Conservation (phyloP, 2,888 invertebrate species). For the Lasioglossum malachurum region DNA sequence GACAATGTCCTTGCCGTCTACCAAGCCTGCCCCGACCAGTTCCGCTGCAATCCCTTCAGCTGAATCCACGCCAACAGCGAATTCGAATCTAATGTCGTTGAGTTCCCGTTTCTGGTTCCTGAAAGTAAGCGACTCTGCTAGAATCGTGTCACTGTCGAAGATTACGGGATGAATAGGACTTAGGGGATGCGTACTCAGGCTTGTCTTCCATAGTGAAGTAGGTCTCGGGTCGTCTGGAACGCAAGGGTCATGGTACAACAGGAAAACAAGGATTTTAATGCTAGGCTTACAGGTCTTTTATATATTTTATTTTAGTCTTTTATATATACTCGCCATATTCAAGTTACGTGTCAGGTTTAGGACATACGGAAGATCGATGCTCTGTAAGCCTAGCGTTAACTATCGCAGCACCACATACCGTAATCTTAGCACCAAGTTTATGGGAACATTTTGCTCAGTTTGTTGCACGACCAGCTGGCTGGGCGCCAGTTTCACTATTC, state of each 20-base stretch:
- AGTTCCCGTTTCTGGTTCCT: conserved; percentile 95
- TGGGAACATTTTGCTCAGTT: conserved; percentile 85
- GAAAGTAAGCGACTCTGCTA: conserved; percentile 59
- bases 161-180: background rate
- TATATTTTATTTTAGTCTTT: no score
- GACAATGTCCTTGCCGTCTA: conserved; percentile 95
- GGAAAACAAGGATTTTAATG: background rate
- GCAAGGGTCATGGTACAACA: background rate
- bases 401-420: conserved; percentile 86
- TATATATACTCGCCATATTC: no score
- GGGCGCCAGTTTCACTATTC: conserved; percentile 78
- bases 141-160: background rate
- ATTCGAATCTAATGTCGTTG: conserved; percentile 99
- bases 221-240: conserved; percentile 76
- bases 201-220: conserved; percentile 74
- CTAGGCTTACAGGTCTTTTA: background rate
- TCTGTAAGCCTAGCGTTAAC: background rate
- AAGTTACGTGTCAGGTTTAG: no score
- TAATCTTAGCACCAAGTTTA: conserved; percentile 95
- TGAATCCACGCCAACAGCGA: conserved; percentile 94
- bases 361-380: background rate
- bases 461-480: conserved; percentile 77
- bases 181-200: conserved; percentile 67
- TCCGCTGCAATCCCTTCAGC: conserved; percentile 97
- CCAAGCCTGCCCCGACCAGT: conserved; percentile 97